Base-by-base conservation (phyloP, 2,888 invertebrate species). In the Platycnemis pennipes region DNA sequence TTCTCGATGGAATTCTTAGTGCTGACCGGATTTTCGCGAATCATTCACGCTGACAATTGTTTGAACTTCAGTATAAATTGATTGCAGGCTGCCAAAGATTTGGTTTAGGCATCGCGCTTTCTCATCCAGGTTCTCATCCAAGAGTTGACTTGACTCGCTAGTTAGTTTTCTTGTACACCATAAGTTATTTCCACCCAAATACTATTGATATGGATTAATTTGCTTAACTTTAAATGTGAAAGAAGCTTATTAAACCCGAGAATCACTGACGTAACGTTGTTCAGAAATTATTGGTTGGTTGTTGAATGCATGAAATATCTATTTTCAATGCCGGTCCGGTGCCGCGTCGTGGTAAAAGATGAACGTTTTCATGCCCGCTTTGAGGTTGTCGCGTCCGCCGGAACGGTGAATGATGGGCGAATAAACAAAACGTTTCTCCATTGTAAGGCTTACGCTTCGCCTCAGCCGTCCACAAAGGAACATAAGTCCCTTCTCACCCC, bases 381-480 rank as follows among this genome's bases (percentile, higher is more conserved):
- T 31, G 77, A 77, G 77, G 77, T 77, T n/a, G 77, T 37, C 77
- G 77, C 77, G 77, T 77, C 77, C 77, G 37, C 77, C 77, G 37
- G 77, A 77, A 77, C 31, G 77, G 77, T 77, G 77, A 77, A 77
- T 77, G 77, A 77, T 77, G 77, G 77, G 77, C 77, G 37, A 77
- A 77, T 77, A 77, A 77, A 77, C 77, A 77, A 77, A 77, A 77
- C 77, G 77, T 77, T 77, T 77, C 77, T 77, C 77, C 77, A 77
- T 77, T 77, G 77, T 77, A 16, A 77, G 77, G 37, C 77, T 63
- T 37, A 77, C 77, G 77, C 77, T 77, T 77, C 77, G 77, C 77
- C 77, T 77, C 37, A 77, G 77, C 77, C 77, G 13, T 77, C 77
- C 37, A 77, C 77, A 77, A 77, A 77, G 77, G 77, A 77, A 37